phyloP scores from a whole-genome alignment of 2,888 invertebrate species.

The Anaspis maculata region DNA sequence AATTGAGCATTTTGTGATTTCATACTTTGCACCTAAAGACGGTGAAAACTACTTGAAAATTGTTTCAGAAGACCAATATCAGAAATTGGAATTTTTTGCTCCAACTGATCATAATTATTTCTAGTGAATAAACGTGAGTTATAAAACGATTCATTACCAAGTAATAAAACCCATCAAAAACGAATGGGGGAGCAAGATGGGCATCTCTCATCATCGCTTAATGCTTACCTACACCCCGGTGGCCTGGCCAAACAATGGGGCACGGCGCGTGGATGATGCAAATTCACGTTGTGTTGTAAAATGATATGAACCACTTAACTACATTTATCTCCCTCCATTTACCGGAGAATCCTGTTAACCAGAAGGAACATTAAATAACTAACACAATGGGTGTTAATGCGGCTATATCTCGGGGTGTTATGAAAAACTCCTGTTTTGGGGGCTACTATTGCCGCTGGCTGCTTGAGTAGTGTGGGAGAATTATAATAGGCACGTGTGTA shows the following conservation, averaged over 20 bases:
- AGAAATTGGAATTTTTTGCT: too few species aligned
- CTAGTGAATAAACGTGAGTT: too few species aligned
- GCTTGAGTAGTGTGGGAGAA: constrained; percentile 43
- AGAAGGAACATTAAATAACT: constrained; percentile 38
- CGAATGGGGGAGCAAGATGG: too few species aligned
- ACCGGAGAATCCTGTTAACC: constrained; percentile 37
- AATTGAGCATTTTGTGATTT: too few species aligned
- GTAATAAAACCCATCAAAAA: constrained; percentile 22
- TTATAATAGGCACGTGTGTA: constrained; percentile 39
- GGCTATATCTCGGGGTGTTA: constrained; percentile 39
- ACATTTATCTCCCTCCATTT: constrained; percentile 37
- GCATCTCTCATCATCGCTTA: too few species aligned
- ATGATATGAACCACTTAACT: constrained; percentile 41
- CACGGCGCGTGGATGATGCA: constrained; percentile 34
- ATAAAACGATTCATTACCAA: constrained; percentile 9
- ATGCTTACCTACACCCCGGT: too few species aligned
- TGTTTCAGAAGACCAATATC: too few species aligned
- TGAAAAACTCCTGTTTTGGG: constrained; percentile 38
- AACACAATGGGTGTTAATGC: constrained; percentile 42
- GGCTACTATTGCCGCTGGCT: too few species aligned
- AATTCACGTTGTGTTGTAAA: constrained; percentile 38
- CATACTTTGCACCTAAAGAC: too few species aligned
- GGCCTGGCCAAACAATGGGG: constrained; percentile 30
- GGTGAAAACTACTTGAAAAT: too few species aligned
- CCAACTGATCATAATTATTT: too few species aligned